A percentile compares a stretch with the other conserved stretches of the same genome.
Evolutionary conservation across 2,113 vertebrate species (phyloP).

Genomic region (Dasyurus viverrinus): DNA sequence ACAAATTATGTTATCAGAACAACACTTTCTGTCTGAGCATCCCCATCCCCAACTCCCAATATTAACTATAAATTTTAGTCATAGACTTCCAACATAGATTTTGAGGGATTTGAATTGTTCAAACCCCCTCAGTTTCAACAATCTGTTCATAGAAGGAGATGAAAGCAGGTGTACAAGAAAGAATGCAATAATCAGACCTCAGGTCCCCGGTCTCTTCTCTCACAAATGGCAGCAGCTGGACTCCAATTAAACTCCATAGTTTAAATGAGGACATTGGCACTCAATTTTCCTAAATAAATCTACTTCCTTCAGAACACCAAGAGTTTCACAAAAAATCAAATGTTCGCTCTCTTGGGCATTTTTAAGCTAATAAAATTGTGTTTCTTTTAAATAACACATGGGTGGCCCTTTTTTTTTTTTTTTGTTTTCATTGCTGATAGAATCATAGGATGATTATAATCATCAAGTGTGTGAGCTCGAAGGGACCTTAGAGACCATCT

Average conservation of each 20-base stretch:
- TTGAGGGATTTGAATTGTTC: constrained; percentile 28
- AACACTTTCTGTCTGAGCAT: constrained; percentile 4
- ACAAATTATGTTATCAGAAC: not conserved
- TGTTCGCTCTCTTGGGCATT: not conserved
- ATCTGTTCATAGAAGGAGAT: not conserved
- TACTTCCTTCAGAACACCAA: constrained; percentile 20
- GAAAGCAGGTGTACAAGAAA: not conserved
- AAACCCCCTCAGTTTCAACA: not conserved
- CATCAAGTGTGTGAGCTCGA: not conserved
- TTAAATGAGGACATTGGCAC: constrained; percentile 58
- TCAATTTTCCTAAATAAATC: constrained; percentile 35
- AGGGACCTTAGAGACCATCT: not conserved
- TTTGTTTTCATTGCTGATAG: not conserved
- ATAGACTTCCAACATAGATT: constrained; percentile 3
- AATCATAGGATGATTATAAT: not conserved
- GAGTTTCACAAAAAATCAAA: constrained; percentile 22
- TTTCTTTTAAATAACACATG: not conserved
- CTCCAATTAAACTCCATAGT: constrained; percentile 44
- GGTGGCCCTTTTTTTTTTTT: not conserved
- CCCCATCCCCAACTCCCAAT: not conserved
- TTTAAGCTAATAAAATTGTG: not conserved
- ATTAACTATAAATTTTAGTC: not conserved
- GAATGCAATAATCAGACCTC: not conserved
- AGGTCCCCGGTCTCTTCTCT: not conserved
- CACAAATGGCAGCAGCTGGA: constrained; percentile 48